These are phyloP conservation scores for Archegozetes longisetosus DNA, from an alignment of 1,140 invertebrate species.

Conservation along the genomic window DNA sequence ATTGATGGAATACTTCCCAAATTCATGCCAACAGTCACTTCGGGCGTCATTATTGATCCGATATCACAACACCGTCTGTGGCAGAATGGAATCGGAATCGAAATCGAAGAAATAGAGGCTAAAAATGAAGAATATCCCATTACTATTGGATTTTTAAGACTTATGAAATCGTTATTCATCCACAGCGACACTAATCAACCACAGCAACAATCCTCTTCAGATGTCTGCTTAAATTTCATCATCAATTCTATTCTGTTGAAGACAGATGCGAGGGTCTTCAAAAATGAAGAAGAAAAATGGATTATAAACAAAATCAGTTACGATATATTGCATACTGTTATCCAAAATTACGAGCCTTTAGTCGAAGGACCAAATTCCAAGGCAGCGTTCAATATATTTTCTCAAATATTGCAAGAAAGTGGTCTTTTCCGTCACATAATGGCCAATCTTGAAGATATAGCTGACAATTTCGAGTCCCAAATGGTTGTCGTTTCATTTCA, in stretches of 20 bases:
- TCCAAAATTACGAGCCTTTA: constrained; percentile 11
- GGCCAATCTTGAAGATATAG: constrained; percentile 13
- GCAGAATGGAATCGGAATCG: constrained; percentile 29
- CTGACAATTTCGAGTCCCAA: not conserved
- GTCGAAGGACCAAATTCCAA: constrained; percentile 5
- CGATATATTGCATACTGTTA: constrained; percentile 3
- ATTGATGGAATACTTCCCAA: constrained; percentile 13
- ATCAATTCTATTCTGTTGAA: constrained; percentile 16
- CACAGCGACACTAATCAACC: constrained; percentile 10
- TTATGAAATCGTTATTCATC: constrained; percentile 53
- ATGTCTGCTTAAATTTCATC: constrained; percentile 15
- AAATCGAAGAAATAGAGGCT: constrained; percentile 61
- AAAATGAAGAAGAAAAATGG: constrained; percentile 18
- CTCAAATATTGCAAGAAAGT: constrained; percentile 19
- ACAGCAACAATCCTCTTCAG: constrained; percentile 4
- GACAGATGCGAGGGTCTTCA: constrained; percentile 13
- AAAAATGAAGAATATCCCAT: constrained; percentile 71
- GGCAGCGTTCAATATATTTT: constrained; percentile 10
- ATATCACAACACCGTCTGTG: constrained; percentile 7
- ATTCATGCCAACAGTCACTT: not conserved
- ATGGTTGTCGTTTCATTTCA: not conserved
- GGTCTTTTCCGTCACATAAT: constrained; percentile 17
- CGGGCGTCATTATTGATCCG: not conserved
- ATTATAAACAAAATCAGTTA: constrained; percentile 11
- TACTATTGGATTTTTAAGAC: constrained; percentile 55